phyloP scores from a whole-genome alignment of 2,113 vertebrate genomes.

The Macrotis lagotis region DNA sequence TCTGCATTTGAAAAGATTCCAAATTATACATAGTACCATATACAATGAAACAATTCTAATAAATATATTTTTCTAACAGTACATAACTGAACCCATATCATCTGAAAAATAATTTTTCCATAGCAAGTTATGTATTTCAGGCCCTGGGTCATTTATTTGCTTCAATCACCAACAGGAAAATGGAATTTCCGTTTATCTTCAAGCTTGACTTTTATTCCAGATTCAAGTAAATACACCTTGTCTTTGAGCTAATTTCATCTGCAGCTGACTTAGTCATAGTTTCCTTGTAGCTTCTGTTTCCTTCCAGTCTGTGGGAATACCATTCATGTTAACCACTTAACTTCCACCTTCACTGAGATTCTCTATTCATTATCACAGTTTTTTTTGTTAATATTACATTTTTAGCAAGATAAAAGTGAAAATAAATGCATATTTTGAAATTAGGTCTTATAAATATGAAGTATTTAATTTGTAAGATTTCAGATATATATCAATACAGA shows the following conservation, averaged over 20 bases:
- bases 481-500: not conserved
- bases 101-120: slow-evolving; percentile 31
- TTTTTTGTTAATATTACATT: slow-evolving; percentile 52
- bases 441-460: slow-evolving; percentile 24
- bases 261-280: slow-evolving; percentile 76
- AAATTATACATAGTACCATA: not conserved
- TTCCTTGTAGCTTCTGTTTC: slow-evolving; percentile 78
- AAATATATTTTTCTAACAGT: slow-evolving; percentile 22
- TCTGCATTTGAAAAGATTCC: not conserved
- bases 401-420: slow-evolving; percentile 23
- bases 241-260: slow-evolving; percentile 81
- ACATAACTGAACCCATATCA: slow-evolving; percentile 29
- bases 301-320: slow-evolving; percentile 76
- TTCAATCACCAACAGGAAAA: slow-evolving; percentile 80
- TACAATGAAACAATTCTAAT: not conserved
- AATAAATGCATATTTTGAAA: slow-evolving; percentile 15
- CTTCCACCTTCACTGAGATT: slow-evolving; percentile 26
- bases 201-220: slow-evolving; percentile 79
- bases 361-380: not conserved
- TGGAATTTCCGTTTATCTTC: slow-evolving; percentile 80
- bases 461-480: slow-evolving; percentile 5
- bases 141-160: slow-evolving; percentile 76
- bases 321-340: slow-evolving; percentile 78
- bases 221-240: slow-evolving; percentile 76
- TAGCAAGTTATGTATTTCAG: slow-evolving; percentile 63